These are phyloP conservation scores for Drosophila niveifrons DNA, from an alignment of 2,888 invertebrate genomes.

Conservation along the genomic window DNA sequence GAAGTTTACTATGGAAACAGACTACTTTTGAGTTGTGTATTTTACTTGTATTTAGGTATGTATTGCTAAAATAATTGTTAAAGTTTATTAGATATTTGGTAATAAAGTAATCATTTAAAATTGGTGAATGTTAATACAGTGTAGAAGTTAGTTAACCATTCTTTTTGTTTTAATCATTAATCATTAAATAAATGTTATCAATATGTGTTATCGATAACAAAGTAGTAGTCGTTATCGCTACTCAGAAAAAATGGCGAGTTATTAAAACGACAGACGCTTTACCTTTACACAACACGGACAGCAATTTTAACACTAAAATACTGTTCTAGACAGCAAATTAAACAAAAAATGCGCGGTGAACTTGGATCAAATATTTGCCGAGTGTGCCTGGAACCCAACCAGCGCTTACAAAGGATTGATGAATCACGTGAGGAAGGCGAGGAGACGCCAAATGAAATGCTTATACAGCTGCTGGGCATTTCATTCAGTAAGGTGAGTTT, in stretches of 20 bases:
- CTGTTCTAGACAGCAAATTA: conserved; percentile 51
- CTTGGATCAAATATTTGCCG: conserved; percentile 78
- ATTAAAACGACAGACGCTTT: conserved; percentile 63
- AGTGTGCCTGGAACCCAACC: conserved; percentile 77
- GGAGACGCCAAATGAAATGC: conserved; percentile 81
- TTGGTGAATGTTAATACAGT: background rate
- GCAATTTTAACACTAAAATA: conserved; percentile 78
- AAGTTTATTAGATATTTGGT: too few species aligned
- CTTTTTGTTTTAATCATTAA: background rate
- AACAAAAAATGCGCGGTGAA: conserved; percentile 73
- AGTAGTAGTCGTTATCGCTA: conserved; percentile 45
- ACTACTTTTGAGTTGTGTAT: too few species aligned
- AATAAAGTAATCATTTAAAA: background rate
- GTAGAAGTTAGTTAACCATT: background rate
- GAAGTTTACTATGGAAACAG: too few species aligned
- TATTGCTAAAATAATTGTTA: too few species aligned
- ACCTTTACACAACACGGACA: conserved; percentile 74
- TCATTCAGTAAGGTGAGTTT: conserved; percentile 67
- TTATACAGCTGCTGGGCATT: conserved; percentile 77
- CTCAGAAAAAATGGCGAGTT: conserved; percentile 73
- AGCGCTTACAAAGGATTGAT: conserved; percentile 79
- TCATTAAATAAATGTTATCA: conserved; percentile 28
- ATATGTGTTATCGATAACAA: conserved; percentile 39
- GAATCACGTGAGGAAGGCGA: conserved; percentile 78
- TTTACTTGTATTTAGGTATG: too few species aligned